Conservation (phyloP, 1,140 invertebrate genomes). For the Campoletis sonorensis region DNA sequence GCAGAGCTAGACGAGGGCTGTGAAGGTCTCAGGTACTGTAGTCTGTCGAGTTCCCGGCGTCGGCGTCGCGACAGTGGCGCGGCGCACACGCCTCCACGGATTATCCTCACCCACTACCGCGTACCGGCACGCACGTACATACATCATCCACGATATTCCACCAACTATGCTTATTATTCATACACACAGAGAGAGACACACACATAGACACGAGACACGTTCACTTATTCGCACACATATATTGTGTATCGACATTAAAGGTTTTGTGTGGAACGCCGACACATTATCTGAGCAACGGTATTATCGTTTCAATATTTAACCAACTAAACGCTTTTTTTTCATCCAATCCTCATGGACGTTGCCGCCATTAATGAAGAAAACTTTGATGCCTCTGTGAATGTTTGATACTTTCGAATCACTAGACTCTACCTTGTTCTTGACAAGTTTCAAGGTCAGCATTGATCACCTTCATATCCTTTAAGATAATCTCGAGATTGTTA, state of each 20-base stretch:
- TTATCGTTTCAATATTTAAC: conserved; percentile 14
- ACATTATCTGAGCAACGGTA: conserved; percentile 1
- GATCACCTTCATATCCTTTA: too few species aligned
- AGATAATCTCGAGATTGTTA: too few species aligned
- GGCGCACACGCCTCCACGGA: conserved; percentile 40
- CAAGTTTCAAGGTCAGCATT: too few species aligned
- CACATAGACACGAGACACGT: not conserved
- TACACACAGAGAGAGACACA: too few species aligned
- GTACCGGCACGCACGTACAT: conserved; percentile 31
- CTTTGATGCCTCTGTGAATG: too few species aligned
- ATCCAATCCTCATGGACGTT: not conserved
- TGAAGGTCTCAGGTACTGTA: conserved; percentile 25
- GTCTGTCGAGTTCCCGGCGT: conserved; percentile 24
- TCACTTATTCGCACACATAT: not conserved
- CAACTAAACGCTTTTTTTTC: not conserved
- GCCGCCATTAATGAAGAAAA: too few species aligned
- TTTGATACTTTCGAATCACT: too few species aligned
- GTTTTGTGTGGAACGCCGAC: not conserved
- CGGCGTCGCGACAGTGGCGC: conserved; percentile 21
- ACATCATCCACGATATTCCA: conserved; percentile 16
- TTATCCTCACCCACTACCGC: conserved; percentile 20
- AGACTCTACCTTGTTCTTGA: too few species aligned
- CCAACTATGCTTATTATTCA: conserved; percentile 14
- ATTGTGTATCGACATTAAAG: not conserved
- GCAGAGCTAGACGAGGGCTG: conserved; percentile 7